Conservation (phyloP, 2,113 vertebrate species). For the Callipepla californica region DNA sequence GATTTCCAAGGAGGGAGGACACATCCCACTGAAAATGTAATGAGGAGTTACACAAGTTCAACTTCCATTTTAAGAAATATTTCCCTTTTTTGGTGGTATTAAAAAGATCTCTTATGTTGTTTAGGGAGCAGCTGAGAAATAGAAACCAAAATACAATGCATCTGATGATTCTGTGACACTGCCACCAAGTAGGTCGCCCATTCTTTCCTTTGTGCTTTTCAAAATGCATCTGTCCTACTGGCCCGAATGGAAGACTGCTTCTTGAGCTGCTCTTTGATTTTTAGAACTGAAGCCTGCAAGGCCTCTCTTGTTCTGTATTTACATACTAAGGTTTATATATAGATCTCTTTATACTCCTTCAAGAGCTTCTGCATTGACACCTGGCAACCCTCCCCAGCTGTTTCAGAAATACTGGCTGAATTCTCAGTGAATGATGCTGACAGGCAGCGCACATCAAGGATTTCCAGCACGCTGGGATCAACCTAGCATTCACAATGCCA, state of each 20-base stretch:
- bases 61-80: background rate
- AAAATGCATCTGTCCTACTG: background rate
- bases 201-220: background rate
- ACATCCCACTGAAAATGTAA: background rate
- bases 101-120: background rate
- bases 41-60: background rate
- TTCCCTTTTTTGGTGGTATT: background rate
- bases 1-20: background rate
- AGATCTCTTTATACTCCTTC: background rate
- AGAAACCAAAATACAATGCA: background rate
- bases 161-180: background rate
- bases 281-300: background rate
- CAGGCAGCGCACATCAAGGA: accelerated
- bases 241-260: background rate
- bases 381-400: background rate
- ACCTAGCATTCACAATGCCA: background rate
- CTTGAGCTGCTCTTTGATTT: background rate
- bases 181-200: background rate
- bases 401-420: background rate
- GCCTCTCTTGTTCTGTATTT: background rate
- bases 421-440: background rate
- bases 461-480: background rate
- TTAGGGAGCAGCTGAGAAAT: background rate
- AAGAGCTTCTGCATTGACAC: background rate
- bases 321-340: background rate